Percentiles rank a stretch among this genome's conserved stretches.
These are phyloP conservation scores for Pseudois nayaur DNA, from an alignment of 2,113 vertebrate species.

Conservation along the genomic window DNA sequence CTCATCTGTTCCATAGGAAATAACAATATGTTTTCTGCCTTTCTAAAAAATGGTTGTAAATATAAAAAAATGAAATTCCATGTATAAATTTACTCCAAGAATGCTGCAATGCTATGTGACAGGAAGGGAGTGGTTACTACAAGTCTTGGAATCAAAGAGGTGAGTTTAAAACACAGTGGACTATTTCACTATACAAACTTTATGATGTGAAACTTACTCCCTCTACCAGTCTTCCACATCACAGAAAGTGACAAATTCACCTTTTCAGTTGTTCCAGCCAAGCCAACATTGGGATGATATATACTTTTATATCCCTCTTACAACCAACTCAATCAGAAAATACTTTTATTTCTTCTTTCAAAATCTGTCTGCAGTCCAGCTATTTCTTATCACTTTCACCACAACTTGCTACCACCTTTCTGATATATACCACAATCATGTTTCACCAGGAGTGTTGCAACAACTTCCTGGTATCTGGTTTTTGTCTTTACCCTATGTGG, in stretches of 20 bases:
- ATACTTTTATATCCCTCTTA: background rate
- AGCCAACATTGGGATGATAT: background rate
- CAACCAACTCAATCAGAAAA: background rate
- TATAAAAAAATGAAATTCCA: background rate
- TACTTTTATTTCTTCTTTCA: background rate
- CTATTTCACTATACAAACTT: background rate
- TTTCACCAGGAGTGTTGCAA: too few species aligned
- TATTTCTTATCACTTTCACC: background rate
- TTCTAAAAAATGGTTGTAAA: background rate
- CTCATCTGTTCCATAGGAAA: background rate
- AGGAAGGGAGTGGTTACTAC: background rate
- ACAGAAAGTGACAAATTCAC: background rate
- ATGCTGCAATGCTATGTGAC: background rate
- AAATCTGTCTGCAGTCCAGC: background rate
- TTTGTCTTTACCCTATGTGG: background rate
- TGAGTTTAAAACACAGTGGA: background rate
- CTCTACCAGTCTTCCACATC: background rate
- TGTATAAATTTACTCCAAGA: background rate
- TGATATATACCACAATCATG: fast-evolving
- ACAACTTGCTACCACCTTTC: background rate
- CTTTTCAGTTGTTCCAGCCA: background rate
- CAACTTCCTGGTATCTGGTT: background rate
- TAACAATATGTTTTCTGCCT: background rate
- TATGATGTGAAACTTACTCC: background rate
- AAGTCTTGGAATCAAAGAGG: background rate